Percentiles rank a stretch among this genome's conserved stretches.
Conservation (phyloP, 2,888 invertebrate species). For the Cancer borealis region DNA sequence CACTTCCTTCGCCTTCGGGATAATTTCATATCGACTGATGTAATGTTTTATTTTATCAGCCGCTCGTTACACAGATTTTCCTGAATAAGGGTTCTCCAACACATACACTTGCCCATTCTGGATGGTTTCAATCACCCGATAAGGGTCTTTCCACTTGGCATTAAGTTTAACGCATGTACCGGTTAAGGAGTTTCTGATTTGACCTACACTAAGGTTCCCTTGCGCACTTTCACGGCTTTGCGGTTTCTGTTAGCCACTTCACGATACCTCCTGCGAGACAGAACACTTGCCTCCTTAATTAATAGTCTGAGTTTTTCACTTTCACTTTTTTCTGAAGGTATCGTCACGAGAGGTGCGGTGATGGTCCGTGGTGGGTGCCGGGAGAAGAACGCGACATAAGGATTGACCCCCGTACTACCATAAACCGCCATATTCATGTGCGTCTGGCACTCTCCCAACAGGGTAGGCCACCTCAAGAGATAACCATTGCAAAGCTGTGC, state of each 20-base stretch:
- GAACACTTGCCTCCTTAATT: background rate
- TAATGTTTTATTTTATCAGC: background rate
- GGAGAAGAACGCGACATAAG: background rate
- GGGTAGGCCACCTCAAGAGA: constrained; percentile 22
- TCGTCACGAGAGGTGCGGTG: background rate
- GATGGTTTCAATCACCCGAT: background rate
- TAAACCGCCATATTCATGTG: background rate
- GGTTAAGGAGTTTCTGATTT: background rate
- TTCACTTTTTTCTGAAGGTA: background rate
- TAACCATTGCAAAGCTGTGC: background rate
- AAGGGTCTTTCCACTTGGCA: background rate
- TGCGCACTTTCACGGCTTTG: background rate
- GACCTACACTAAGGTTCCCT: background rate
- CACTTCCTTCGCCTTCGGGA: no score
- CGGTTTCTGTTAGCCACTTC: background rate
- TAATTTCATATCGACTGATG: no score
- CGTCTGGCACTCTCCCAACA: background rate
- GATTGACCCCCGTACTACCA: background rate
- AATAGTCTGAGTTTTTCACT: background rate
- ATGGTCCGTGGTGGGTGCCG: background rate
- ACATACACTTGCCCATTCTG: background rate
- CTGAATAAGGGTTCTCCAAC: background rate
- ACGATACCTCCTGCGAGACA: background rate
- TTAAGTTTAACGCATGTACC: background rate
- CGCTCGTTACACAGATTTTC: background rate